Conservation (phyloP, 2,113 vertebrate species). For the Ivindomyrus marchei region DNA sequence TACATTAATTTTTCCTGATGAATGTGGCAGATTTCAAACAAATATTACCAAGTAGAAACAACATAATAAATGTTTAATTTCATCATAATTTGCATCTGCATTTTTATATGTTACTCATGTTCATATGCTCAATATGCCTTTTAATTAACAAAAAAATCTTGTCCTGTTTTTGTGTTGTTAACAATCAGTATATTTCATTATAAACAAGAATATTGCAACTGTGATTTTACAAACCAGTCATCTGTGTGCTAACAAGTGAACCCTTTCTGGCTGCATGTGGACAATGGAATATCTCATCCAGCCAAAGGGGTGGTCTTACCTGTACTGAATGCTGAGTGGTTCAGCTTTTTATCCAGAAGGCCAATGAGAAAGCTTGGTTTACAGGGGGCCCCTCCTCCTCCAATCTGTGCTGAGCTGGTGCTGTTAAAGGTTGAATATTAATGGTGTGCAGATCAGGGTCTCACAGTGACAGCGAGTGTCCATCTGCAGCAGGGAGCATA, state of each 20-base stretch:
- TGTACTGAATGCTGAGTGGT: conserved; percentile 9
- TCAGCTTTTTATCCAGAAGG: neutral
- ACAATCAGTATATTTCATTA: neutral
- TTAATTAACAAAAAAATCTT: neutral
- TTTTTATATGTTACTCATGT: neutral
- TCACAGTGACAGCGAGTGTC: neutral
- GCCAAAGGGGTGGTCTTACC: neutral
- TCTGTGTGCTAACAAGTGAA: neutral
- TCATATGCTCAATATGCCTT: neutral
- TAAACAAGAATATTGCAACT: neutral
- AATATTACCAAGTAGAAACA: neutral
- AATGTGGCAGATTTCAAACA: neutral
- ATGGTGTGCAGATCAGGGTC: neutral
- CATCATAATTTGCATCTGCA: neutral
- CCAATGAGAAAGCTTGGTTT: neutral
- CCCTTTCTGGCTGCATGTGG: neutral
- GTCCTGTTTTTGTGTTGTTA: neutral
- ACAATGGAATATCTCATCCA: neutral
- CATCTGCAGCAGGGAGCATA: neutral
- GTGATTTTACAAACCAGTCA: neutral
- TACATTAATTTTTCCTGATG: neutral
- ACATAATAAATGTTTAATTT: neutral
- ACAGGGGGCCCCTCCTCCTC: neutral
- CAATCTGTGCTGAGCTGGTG: conserved; percentile 7
- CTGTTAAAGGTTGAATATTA: conserved; percentile 15